These are phyloP conservation scores for Teleogryllus oceanicus DNA, from an alignment of 2,888 invertebrate species.

Conservation along the genomic window DNA sequence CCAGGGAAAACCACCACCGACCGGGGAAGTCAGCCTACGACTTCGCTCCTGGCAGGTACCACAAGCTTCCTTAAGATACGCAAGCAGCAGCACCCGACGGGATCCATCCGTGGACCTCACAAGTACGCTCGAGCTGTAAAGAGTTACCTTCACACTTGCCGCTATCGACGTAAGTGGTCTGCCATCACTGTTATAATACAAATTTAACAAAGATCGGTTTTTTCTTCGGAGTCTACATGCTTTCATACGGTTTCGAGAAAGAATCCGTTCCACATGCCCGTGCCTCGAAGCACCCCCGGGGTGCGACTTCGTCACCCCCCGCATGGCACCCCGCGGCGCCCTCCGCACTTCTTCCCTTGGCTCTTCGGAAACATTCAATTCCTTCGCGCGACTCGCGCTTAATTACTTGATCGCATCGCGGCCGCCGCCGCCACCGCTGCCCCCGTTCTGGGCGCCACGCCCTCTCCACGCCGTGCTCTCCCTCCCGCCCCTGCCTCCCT, in stretches of 20 bases:
- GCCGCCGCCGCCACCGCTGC: background rate
- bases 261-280: background rate
- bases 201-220: no score
- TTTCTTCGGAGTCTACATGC: no score
- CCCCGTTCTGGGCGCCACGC: background rate
- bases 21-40: no score
- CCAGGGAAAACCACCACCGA: no score
- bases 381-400: background rate
- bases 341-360: background rate
- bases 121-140: no score
- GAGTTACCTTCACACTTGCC: no score
- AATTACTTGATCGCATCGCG: background rate
- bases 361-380: slow-evolving; percentile 6
- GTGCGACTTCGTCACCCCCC: background rate
- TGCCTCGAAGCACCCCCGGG: background rate
- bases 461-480: background rate
- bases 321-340: background rate
- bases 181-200: no score
- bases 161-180: no score
- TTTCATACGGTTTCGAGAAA: background rate
- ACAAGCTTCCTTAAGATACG: no score
- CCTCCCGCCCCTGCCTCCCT: background rate
- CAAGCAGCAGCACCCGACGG: no score
- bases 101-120: no score
- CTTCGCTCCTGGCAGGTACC: no score